phyloP scores from a whole-genome alignment of 1,140 invertebrate genomes.

The Gryllus bimaculatus region DNA sequence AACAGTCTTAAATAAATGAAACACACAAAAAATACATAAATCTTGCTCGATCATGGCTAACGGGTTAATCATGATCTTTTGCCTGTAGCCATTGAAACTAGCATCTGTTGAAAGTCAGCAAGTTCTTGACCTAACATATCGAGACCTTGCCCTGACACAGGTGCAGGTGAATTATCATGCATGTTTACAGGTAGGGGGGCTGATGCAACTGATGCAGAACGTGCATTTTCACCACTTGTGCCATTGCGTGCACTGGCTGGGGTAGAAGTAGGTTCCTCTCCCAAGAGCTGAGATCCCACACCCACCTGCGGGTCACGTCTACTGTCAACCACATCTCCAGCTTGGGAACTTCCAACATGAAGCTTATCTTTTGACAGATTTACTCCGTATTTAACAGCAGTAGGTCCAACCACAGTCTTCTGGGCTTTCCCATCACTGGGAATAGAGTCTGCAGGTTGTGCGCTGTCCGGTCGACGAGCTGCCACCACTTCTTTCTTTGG shows the following conservation, averaged over 20 bases:
- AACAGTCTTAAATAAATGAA: too few species aligned
- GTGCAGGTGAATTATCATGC: slow-evolving; percentile 22
- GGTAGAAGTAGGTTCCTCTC: slow-evolving; percentile 11
- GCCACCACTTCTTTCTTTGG: slow-evolving; percentile 47
- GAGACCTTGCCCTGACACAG: slow-evolving; percentile 21
- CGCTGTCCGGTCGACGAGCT: slow-evolving; percentile 15
- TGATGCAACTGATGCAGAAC: slow-evolving; percentile 17
- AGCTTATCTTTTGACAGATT: slow-evolving; percentile 32
- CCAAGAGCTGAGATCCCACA: slow-evolving; percentile 19
- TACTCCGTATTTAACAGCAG: slow-evolving; percentile 35
- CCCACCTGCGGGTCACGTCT: slow-evolving; percentile 37
- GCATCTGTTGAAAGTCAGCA: slow-evolving; percentile 43
- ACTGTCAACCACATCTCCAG: slow-evolving; percentile 30
- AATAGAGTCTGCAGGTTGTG: background rate
- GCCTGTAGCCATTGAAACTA: slow-evolving; percentile 38
- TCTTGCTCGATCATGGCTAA: too few species aligned
- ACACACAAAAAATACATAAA: too few species aligned
- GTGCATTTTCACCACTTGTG: slow-evolving; percentile 22
- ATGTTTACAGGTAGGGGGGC: slow-evolving; percentile 19
- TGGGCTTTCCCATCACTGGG: slow-evolving; percentile 4
- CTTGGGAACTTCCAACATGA: slow-evolving; percentile 24
- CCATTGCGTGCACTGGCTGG: slow-evolving; percentile 19
- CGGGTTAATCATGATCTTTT: slow-evolving; percentile 20
- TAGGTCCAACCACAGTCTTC: slow-evolving; percentile 19
- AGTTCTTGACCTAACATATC: slow-evolving; percentile 43